Conservation (phyloP, 2,797 vertebrate species). For the Dryobates pubescens region DNA sequence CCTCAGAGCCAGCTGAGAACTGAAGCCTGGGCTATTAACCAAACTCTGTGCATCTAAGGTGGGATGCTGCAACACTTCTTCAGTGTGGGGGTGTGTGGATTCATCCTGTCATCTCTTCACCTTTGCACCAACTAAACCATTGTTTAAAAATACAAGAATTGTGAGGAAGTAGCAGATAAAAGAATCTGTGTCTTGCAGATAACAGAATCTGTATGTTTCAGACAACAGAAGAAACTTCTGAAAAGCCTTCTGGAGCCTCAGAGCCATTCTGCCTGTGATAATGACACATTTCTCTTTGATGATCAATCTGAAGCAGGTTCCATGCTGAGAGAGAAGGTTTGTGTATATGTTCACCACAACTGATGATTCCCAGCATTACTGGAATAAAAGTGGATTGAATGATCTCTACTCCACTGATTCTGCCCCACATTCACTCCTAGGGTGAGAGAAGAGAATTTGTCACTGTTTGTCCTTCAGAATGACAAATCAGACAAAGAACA, state of each 20-base stretch:
- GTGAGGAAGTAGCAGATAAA: neutral
- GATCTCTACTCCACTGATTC: neutral
- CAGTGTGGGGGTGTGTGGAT: neutral
- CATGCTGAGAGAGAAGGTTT: conserved; percentile 44
- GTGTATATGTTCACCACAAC: neutral
- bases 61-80: neutral
- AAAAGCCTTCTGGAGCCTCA: conserved; percentile 83
- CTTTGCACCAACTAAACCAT: neutral
- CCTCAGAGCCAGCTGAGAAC: neutral
- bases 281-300: neutral
- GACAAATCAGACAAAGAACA: neutral
- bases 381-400: neutral
- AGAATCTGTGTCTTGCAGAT: conserved; percentile 80
- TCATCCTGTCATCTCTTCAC: neutral
- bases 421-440: neutral
- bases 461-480: neutral
- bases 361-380: neutral
- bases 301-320: conserved; percentile 20
- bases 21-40: neutral
- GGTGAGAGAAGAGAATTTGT: neutral
- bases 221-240: conserved; percentile 87
- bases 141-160: neutral
- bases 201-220: conserved; percentile 82
- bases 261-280: conserved; percentile 28
- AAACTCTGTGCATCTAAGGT: neutral